A percentile compares a stretch with the other conserved stretches of the same genome.
Conservation (phyloP, 2,113 vertebrate species). For the Lamprotornis superbus region DNA sequence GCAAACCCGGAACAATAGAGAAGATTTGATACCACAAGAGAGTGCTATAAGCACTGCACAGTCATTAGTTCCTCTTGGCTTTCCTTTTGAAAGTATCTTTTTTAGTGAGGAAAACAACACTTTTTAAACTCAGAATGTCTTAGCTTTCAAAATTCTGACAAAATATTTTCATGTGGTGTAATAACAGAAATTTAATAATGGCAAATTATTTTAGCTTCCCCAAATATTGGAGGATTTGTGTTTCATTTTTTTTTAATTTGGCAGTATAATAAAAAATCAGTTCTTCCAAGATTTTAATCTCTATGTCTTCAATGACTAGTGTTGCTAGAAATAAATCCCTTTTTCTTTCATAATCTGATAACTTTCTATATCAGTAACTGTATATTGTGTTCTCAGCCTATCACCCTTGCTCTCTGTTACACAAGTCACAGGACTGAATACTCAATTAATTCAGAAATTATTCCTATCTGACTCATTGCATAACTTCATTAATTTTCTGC, state of each 20-base stretch:
- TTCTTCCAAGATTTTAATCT: neutral
- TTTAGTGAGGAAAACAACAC: neutral
- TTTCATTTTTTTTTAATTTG: neutral
- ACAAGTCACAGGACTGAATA: neutral
- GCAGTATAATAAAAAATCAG: neutral
- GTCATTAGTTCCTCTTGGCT: neutral
- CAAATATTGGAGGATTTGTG: neutral
- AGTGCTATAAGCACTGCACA: neutral
- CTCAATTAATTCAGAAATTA: conserved; percentile 46
- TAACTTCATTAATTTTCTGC: conserved; percentile 50
- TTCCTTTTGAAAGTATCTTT: neutral
- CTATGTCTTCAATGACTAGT: neutral
- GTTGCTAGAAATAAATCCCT: neutral
- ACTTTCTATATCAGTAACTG: neutral
- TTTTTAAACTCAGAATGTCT: neutral
- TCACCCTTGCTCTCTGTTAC: neutral
- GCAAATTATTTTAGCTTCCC: neutral
- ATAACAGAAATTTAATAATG: neutral
- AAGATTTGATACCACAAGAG: neutral
- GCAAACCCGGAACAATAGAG: neutral
- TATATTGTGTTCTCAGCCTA: neutral
- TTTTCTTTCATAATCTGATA: neutral
- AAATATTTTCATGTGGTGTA: neutral
- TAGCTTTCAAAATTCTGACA: neutral
- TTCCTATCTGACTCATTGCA: conserved; percentile 24